Conservation (phyloP, 1,140 invertebrate genomes). For the Panonychus citri region DNA sequence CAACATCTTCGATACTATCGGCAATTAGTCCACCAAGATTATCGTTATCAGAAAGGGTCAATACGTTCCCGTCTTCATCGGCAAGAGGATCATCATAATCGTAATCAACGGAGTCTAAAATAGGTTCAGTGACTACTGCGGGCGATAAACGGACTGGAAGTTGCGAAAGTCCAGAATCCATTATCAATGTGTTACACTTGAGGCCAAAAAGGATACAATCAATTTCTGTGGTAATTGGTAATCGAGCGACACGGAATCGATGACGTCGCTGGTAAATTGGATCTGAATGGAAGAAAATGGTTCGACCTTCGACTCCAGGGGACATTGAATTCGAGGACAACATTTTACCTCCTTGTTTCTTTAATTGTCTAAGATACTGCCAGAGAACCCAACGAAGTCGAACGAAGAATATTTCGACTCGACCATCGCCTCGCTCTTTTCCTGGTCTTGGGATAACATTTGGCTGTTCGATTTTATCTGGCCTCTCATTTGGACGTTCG, state of each 20-base stretch:
- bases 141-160: background rate
- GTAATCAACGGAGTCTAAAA: background rate
- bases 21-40: background rate
- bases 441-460: background rate
- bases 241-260: background rate
- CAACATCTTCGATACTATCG: background rate
- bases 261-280: background rate
- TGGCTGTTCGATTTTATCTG: background rate
- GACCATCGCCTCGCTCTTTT: background rate
- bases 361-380: background rate
- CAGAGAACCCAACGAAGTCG: background rate
- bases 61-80: background rate
- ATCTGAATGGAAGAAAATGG: background rate
- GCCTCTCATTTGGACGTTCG: too few species aligned
- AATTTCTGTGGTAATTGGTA: background rate
- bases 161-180: background rate
- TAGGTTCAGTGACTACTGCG: background rate
- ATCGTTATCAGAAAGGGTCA: background rate
- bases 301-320: background rate
- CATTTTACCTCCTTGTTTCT: background rate
- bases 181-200: background rate
- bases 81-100: background rate
- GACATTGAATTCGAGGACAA: too few species aligned
- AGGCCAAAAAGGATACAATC: background rate
- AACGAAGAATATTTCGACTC: background rate